Evolutionary conservation across 2,113 vertebrate genomes (phyloP).

Genomic region (Strigops habroptila): DNA sequence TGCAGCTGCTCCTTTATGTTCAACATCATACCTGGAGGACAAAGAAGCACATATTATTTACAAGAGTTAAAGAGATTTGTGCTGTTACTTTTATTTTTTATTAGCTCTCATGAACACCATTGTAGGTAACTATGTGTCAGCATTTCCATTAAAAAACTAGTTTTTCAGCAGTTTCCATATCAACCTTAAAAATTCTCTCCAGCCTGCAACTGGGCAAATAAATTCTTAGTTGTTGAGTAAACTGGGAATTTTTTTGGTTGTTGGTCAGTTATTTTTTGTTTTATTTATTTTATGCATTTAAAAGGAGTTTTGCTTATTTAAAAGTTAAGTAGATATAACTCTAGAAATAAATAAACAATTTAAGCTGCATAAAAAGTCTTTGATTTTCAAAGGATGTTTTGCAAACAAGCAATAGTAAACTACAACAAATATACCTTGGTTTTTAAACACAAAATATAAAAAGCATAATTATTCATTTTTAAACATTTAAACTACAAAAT

Average conservation of each 20-base stretch:
- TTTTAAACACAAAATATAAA: background rate
- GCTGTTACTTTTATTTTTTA: constrained; percentile 34
- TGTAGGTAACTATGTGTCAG: background rate
- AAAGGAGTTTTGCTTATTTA: background rate
- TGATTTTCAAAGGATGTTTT: background rate
- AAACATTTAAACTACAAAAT: background rate
- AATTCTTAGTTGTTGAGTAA: constrained; percentile 23
- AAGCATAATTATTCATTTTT: background rate
- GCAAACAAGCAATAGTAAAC: background rate
- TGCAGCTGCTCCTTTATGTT: background rate
- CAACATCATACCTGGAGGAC: background rate
- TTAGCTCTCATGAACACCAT: background rate
- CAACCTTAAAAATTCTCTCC: constrained; percentile 41
- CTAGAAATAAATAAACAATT: background rate
- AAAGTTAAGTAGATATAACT: background rate
- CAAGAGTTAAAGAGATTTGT: constrained; percentile 37
- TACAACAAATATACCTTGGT: background rate
- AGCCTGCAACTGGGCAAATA: constrained; percentile 25
- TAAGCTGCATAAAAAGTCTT: background rate
- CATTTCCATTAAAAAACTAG: constrained; percentile 49
- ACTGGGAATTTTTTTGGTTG: background rate
- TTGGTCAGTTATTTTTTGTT: background rate
- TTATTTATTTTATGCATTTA: constrained; percentile 19
- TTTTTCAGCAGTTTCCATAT: constrained; percentile 58
- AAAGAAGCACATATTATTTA: background rate